Evolutionary conservation across 2,797 vertebrate genomes (phyloP), one percentile per base, ranked within the genome.

Genomic region (Miichthys miiuy): DNA sequence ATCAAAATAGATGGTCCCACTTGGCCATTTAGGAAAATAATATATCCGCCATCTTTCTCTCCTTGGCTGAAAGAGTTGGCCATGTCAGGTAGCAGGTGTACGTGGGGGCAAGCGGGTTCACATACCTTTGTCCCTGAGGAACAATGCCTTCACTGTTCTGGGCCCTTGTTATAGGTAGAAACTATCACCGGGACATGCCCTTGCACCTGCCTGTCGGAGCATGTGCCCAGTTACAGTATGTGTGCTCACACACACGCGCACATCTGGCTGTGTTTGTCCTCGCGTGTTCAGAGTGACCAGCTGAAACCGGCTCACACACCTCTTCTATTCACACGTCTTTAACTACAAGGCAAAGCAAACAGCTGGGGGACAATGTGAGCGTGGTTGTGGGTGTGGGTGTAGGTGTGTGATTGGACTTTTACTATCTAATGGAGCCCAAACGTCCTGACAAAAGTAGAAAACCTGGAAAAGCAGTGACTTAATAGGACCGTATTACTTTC

Each of bases 91-190:
- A 93, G 89, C 93, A 95, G 93, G 93, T 94, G 92, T 82, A 84
- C 73, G 17, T 0, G 58, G 78, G 87, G 79, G 79, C 86, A 86
- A 82, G 61, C 52, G 60, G 80, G 91, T 91, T 90, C 89, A 77
- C 92, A 94, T 94, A 89, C 90, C 90, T 92, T 88, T 82, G 88
- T 92, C 89, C 82, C 77, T 1, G 23, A 75, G 82, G 81, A 90
- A 95, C 92, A 94, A 90, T 74, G 71, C 78, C 63, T 60, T 61
- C 80, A 86, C 83, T 94, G 87, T 94, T 76, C 72, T 14, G 66
- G 72, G 55, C 65, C 72, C 80, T 75, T 74, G 79, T 89, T 84
- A 72, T 82, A 61, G n/a, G 77, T 68, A 69, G 78, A 50, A 81
- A 63, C 88, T 67, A 70, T 85, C 79, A 75, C 65, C 38, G 6